Percentiles rank a stretch among this genome's conserved stretches.
These are phyloP conservation scores for Etheostoma spectabile DNA, from an alignment of 2,113 vertebrate species.

Conservation along the genomic window DNA sequence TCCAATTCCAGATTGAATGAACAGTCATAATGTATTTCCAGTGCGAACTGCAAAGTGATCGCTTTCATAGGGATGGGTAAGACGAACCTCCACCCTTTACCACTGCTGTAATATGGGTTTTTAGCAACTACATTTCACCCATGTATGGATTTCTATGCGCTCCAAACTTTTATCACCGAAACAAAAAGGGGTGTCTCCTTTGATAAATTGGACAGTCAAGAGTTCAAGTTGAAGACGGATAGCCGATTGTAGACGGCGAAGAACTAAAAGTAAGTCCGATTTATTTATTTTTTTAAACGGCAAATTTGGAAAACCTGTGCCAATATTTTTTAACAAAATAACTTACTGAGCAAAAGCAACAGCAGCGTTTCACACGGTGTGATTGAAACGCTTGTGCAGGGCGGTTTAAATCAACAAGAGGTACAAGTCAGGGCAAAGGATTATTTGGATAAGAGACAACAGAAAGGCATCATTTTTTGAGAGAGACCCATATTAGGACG, in stretches of 20 bases:
- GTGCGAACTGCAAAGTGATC: constrained; percentile 69
- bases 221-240: constrained; percentile 28
- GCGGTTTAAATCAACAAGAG: not conserved
- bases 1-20: constrained; percentile 63
- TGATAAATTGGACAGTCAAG: constrained; percentile 46
- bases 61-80: constrained; percentile 70
- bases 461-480: not conserved
- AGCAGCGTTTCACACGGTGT: not conserved
- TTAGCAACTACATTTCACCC: constrained; percentile 60
- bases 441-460: not conserved
- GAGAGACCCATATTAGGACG: not conserved
- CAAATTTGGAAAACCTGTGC: not conserved
- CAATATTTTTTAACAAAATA: not conserved
- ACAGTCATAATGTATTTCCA: constrained; percentile 72
- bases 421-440: not conserved
- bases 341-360: not conserved
- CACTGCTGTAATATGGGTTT: constrained; percentile 62
- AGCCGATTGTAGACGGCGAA: not conserved
- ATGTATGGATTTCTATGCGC: constrained; percentile 63
- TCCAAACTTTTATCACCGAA: constrained; percentile 65
- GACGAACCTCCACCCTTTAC: constrained; percentile 54
- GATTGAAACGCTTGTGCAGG: not conserved
- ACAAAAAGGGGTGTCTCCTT: constrained; percentile 71
- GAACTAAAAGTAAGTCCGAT: constrained; percentile 46
- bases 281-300: not conserved